phyloP scores from a whole-genome alignment of 2,113 vertebrate genomes.

The Scomber japonicus region DNA sequence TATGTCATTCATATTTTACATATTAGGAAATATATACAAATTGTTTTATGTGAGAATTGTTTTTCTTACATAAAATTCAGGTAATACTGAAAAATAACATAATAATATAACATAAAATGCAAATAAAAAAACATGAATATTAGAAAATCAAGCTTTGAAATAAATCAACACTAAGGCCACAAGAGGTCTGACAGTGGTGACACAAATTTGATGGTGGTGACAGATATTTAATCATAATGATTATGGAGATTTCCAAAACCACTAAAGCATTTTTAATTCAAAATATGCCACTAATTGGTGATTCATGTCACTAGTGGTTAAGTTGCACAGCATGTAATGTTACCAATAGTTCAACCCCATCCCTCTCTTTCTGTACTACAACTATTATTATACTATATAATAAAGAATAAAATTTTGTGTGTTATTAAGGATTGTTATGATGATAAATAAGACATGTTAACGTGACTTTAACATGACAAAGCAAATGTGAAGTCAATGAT shows the following conservation, averaged over 20 bases:
- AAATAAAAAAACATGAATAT: neutral
- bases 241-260: constrained; percentile 40
- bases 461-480: too few species aligned
- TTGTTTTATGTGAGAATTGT: neutral
- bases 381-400: neutral
- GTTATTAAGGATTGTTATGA: neutral
- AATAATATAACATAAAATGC: neutral
- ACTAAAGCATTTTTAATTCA: constrained; percentile 30
- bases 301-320: constrained; percentile 12
- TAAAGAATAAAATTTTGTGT: neutral
- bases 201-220: constrained; percentile 19
- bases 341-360: constrained; percentile 1
- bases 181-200: constrained; percentile 8
- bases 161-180: constrained; percentile 6
- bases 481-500: neutral
- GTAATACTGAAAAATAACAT: neutral
- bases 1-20: constrained; percentile 17
- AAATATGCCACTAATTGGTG: constrained; percentile 33
- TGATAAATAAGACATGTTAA: too few species aligned
- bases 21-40: neutral
- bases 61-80: neutral
- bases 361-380: neutral
- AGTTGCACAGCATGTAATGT: constrained; percentile 15
- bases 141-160: neutral
- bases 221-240: constrained; percentile 26